Percentiles rank a stretch among this genome's conserved stretches.
Conservation (phyloP, 1,140 invertebrate genomes). For the Drosophila pachea region DNA sequence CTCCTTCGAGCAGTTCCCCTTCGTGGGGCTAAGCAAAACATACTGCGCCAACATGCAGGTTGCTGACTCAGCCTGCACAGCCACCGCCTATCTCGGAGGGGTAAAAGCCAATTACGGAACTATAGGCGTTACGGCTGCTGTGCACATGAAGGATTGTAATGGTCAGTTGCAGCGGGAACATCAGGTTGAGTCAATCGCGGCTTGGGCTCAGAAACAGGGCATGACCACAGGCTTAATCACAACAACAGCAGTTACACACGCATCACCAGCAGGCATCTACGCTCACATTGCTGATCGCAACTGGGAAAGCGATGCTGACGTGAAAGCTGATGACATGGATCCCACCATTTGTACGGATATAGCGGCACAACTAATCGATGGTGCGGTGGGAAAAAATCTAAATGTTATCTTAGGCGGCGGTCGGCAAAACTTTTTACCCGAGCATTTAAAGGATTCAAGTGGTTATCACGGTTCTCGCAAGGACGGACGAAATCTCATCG, state of each 20-base stretch:
- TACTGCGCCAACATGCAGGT: conserved; percentile 87
- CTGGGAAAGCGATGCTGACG: conserved; percentile 87
- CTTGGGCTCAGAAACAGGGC: conserved; percentile 85
- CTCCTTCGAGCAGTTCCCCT: conserved; percentile 83
- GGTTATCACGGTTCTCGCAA: conserved; percentile 79
- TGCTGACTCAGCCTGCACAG: conserved; percentile 83
- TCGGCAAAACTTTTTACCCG: conserved; percentile 84
- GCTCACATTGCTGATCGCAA: conserved; percentile 86
- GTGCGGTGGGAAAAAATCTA: conserved; percentile 82
- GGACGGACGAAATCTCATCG: conserved; percentile 86
- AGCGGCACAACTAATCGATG: conserved; percentile 85
- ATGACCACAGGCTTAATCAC: conserved; percentile 86
- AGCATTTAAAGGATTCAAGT: conserved; percentile 63
- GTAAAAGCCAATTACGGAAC: conserved; percentile 89
- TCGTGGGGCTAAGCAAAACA: conserved; percentile 80
- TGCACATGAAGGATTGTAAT: conserved; percentile 81
- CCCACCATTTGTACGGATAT: conserved; percentile 84
- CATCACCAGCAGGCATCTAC: conserved; percentile 87
- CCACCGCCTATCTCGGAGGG: conserved; percentile 88
- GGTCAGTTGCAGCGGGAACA: conserved; percentile 80
- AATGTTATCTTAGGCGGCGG: conserved; percentile 88
- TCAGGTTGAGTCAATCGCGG: conserved; percentile 83
- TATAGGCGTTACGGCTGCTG: conserved; percentile 85
- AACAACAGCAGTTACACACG: conserved; percentile 88
- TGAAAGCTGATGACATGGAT: conserved; percentile 73